phyloP scores from a whole-genome alignment of 2,797 vertebrate species.

The Syndactyla subalaris region DNA sequence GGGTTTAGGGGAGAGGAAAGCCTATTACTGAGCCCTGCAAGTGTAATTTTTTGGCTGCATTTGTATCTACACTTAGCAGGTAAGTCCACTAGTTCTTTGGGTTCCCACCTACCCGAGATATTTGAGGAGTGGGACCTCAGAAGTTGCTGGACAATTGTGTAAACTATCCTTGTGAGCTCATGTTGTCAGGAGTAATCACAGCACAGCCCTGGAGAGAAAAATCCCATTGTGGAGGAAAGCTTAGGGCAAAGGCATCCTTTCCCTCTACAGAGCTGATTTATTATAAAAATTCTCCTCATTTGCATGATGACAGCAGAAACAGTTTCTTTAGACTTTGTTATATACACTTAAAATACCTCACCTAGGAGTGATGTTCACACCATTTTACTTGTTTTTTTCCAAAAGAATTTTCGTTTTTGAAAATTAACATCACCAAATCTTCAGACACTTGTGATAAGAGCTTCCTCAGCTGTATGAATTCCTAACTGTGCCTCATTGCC shows the following conservation, averaged over 20 bases:
- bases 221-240: not conserved
- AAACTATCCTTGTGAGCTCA: not conserved
- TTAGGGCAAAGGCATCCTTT: not conserved
- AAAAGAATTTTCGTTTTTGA: not conserved
- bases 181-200: not conserved
- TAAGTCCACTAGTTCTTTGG: not conserved
- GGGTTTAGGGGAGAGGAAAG: not conserved
- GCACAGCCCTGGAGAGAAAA: not conserved
- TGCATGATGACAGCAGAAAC: not conserved
- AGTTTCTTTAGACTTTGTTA: not conserved
- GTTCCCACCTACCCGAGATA: not conserved
- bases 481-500: not conserved
- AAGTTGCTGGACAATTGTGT: not conserved
- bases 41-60: not conserved
- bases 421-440: not conserved
- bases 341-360: not conserved
- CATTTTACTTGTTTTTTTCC: not conserved
- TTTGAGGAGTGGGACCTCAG: not conserved
- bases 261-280: not conserved
- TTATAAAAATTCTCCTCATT: not conserved
- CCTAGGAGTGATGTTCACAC: not conserved
- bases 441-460: not conserved
- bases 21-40: not conserved
- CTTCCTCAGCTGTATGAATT: not conserved
- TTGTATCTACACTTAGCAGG: not conserved